Percentiles rank a stretch among this genome's conserved stretches.
Conservation (phyloP, 2,113 vertebrate species). For the Caranx ignobilis region DNA sequence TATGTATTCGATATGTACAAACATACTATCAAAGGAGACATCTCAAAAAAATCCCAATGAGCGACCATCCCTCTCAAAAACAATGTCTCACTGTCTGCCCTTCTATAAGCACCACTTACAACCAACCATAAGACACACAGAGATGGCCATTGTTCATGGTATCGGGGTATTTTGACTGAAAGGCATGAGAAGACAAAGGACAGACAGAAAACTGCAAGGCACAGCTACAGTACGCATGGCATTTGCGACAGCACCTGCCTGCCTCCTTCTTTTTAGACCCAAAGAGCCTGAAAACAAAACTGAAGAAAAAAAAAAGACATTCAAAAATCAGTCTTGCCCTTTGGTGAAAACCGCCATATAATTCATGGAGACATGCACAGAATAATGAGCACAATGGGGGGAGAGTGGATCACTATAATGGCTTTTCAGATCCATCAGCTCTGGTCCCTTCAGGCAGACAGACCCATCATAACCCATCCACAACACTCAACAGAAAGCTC, state of each 20-base stretch:
- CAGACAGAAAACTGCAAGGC: constrained; percentile 7
- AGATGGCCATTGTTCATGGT: constrained; percentile 65
- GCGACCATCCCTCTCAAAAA: constrained; percentile 45
- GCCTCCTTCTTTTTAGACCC: constrained; percentile 24
- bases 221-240: constrained; percentile 39
- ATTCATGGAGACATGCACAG: constrained; percentile 55
- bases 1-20: constrained; percentile 7
- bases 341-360: constrained; percentile 64
- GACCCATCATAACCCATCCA: constrained; percentile 39
- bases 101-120: constrained; percentile 49
- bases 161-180: constrained; percentile 60
- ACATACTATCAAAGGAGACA: constrained; percentile 32
- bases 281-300: constrained; percentile 33
- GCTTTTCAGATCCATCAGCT: constrained; percentile 64
- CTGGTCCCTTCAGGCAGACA: constrained; percentile 60
- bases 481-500: constrained; percentile 27
- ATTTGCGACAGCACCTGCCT: constrained; percentile 55
- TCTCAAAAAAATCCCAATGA: constrained; percentile 57
- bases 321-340: constrained; percentile 47
- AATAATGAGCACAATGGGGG: constrained; percentile 54
- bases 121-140: constrained; percentile 56
- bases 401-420: constrained; percentile 62
- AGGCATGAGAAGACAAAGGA: constrained; percentile 44
- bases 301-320: not conserved
- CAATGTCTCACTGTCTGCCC: constrained; percentile 60